These are phyloP conservation scores for Triplophysa rosa DNA, from an alignment of 2,113 vertebrate genomes.

Conservation along the genomic window DNA sequence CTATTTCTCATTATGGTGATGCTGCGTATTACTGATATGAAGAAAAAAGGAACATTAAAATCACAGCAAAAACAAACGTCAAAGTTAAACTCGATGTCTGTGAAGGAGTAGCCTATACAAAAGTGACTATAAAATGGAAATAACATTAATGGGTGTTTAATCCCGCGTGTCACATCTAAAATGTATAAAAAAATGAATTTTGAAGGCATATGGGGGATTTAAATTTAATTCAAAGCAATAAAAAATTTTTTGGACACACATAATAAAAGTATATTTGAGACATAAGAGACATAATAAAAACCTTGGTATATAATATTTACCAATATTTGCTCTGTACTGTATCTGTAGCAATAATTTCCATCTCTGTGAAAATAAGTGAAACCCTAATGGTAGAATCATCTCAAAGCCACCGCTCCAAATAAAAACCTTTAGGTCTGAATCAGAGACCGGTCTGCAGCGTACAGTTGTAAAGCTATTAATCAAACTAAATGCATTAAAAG, in stretches of 20 bases:
- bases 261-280: not conserved
- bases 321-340: not conserved
- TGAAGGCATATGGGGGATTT: too few species aligned
- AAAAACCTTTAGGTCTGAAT: slow-evolving; percentile 56
- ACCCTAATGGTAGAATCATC: slow-evolving; percentile 39
- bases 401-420: slow-evolving; percentile 49
- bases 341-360: slow-evolving; percentile 33
- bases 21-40: not conserved
- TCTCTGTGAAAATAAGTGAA: slow-evolving; percentile 48
- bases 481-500: slow-evolving; percentile 59
- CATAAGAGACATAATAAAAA: not conserved
- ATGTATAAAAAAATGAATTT: not conserved
- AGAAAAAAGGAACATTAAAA: not conserved
- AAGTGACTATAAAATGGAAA: not conserved
- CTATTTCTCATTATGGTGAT: not conserved
- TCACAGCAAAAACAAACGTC: not conserved
- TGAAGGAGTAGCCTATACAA: not conserved
- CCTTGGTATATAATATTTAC: not conserved
- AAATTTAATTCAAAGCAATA: too few species aligned
- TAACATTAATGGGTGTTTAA: not conserved
- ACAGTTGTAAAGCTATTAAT: slow-evolving; percentile 55
- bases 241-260: too few species aligned
- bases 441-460: slow-evolving; percentile 32
- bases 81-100: not conserved
- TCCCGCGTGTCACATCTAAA: not conserved